A percentile compares a stretch with the other conserved stretches of the same genome.
Conservation (phyloP, 2,113 vertebrate species). For the Caretta caretta region DNA sequence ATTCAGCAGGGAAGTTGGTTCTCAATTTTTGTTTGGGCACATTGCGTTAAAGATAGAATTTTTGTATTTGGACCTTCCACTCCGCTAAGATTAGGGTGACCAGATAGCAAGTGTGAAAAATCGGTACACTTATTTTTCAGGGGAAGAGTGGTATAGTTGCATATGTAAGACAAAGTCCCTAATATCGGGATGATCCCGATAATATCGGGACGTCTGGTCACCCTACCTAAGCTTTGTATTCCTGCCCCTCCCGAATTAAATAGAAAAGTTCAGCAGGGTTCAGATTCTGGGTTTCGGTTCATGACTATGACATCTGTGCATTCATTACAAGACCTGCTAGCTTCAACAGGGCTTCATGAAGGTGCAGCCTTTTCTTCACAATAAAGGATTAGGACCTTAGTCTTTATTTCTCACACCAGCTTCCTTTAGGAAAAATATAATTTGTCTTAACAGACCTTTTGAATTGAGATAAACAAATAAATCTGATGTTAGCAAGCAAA, state of each 20-base stretch:
- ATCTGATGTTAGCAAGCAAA: not conserved
- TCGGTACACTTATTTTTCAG: too few species aligned
- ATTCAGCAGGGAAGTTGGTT: not conserved
- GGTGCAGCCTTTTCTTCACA: not conserved
- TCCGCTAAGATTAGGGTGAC: not conserved
- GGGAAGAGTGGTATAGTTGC: too few species aligned
- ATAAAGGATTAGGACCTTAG: not conserved
- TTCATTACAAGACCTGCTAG: not conserved
- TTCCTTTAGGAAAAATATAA: not conserved
- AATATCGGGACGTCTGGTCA: too few species aligned
- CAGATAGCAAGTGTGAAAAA: too few species aligned
- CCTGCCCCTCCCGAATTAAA: too few species aligned
- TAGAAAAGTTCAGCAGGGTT: not conserved
- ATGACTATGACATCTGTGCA: not conserved
- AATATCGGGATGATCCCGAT: too few species aligned
- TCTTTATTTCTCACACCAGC: not conserved
- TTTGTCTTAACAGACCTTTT: not conserved
- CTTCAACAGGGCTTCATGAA: not conserved
- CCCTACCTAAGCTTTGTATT: not conserved
- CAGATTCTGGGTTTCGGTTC: not conserved
- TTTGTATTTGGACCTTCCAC: not conserved
- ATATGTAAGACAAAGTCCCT: too few species aligned
- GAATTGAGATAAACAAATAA: constrained; percentile 48
- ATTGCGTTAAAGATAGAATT: not conserved
- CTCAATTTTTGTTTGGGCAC: not conserved